Evolutionary conservation across 2,113 vertebrate genomes (phyloP).

Genomic region (Megaleporinus macrocephalus): DNA sequence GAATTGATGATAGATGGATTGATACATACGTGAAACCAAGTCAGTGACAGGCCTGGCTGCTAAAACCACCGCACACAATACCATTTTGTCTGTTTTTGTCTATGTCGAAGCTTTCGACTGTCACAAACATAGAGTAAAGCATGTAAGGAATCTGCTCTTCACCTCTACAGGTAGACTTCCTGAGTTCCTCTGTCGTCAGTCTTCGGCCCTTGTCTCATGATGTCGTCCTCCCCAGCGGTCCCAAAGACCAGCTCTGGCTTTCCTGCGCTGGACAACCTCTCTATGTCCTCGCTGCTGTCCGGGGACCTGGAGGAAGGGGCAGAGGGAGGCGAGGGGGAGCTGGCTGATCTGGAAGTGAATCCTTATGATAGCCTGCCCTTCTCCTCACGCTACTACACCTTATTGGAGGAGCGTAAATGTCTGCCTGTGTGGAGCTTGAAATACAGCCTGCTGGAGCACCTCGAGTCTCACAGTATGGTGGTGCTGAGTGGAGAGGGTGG

Average conservation of each 20-base stretch:
- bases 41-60: background rate
- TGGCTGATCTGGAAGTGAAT: slow-evolving; percentile 89
- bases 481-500: slow-evolving; percentile 85
- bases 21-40: too few species aligned
- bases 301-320: slow-evolving; percentile 70
- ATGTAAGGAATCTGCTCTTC: background rate
- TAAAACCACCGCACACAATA: too few species aligned
- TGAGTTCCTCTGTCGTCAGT: slow-evolving; percentile 35
- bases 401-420: slow-evolving; percentile 81
- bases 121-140: background rate
- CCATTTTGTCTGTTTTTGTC: background rate
- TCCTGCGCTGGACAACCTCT: slow-evolving; percentile 71
- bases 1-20: too few species aligned
- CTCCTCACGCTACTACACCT: slow-evolving; percentile 90
- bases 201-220: slow-evolving; percentile 39
- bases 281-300: slow-evolving; percentile 75
- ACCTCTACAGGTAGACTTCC: slow-evolving; percentile 59
- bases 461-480: slow-evolving; percentile 85
- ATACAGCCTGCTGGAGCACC: slow-evolving; percentile 84
- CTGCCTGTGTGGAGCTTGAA: slow-evolving; percentile 86
- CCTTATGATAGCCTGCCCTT: slow-evolving; percentile 94
- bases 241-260: slow-evolving; percentile 23
- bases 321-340: slow-evolving; percentile 50
- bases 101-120: background rate
- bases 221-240: slow-evolving; percentile 62